These are phyloP conservation scores for Embiotoca jacksoni DNA, from an alignment of 2,113 vertebrate genomes.

Conservation along the genomic window DNA sequence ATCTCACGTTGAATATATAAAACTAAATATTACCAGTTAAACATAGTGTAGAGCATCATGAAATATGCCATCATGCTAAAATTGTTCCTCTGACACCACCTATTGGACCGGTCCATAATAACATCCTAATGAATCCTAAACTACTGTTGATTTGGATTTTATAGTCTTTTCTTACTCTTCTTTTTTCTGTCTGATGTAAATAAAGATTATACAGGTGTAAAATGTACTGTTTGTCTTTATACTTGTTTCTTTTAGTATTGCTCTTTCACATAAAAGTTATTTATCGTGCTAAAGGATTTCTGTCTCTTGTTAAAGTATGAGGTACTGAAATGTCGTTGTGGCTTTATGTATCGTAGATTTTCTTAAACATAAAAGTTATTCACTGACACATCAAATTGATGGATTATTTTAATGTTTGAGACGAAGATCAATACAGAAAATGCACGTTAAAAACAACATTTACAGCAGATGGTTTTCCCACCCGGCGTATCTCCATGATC, in stretches of 20 bases:
- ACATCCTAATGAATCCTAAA: background rate
- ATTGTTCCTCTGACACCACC: constrained; percentile 55
- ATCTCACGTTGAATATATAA: no score
- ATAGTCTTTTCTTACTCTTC: no score
- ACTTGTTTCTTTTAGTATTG: no score
- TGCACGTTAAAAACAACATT: no score
- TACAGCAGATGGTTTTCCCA: no score
- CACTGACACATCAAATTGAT: background rate
- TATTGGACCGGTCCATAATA: constrained; percentile 13
- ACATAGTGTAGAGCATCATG: no score
- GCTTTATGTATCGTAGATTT: no score
- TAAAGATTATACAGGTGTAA: background rate
- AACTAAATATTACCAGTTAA: no score
- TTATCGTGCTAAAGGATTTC: background rate
- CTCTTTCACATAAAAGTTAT: background rate
- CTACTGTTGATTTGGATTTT: background rate
- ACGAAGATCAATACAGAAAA: no score
- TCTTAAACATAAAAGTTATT: no score
- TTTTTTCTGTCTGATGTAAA: background rate
- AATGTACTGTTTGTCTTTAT: background rate
- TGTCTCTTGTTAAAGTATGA: background rate
- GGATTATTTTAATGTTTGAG: background rate
- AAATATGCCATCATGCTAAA: background rate
- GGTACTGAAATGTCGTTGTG: no score
- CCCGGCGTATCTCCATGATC: no score